These are phyloP conservation scores for Mellilla xanthometata DNA, from an alignment of 2,888 invertebrate species.

Conservation along the genomic window DNA sequence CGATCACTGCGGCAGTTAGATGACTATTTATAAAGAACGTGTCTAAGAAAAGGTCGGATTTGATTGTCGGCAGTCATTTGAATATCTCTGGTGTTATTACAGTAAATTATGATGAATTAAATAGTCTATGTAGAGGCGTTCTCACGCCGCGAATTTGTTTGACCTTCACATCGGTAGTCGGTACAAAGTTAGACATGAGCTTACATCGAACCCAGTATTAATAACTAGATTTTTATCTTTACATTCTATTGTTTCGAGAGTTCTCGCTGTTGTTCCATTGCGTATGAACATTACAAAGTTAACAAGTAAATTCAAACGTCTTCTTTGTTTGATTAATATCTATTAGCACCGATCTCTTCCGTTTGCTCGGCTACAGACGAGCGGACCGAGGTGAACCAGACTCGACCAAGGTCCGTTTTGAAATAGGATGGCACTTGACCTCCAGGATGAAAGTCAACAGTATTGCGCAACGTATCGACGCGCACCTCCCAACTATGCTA, in stretches of 20 bases:
- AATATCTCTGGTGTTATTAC: conserved; percentile 77
- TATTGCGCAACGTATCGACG: conserved; percentile 73
- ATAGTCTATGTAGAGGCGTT: conserved; percentile 70
- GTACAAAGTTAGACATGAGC: conserved; percentile 46
- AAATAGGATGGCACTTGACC: conserved; percentile 82
- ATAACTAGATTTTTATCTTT: conserved; percentile 40
- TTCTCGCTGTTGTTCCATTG: conserved; percentile 34
- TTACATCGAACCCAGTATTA: conserved; percentile 38
- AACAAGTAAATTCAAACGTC: conserved; percentile 43
- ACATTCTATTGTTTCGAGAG: conserved; percentile 40
- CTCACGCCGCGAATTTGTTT: conserved; percentile 74
- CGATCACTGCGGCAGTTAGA: conserved; percentile 74
- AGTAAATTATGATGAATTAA: conserved; percentile 79
- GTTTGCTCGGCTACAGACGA: conserved; percentile 52
- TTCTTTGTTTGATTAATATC: conserved; percentile 63
- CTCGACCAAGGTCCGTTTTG: conserved; percentile 77
- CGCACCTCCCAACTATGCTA: conserved; percentile 72
- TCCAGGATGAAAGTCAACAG: conserved; percentile 82
- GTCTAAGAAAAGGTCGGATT: conserved; percentile 80
- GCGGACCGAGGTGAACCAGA: conserved; percentile 75
- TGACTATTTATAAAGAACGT: conserved; percentile 81
- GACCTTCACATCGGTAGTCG: conserved; percentile 66
- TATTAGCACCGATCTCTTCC: conserved; percentile 71
- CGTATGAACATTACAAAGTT: conserved; percentile 40
- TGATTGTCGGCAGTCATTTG: conserved; percentile 80